Base-by-base conservation (phyloP, 2,888 invertebrate species). In the Pyralis farinalis region DNA sequence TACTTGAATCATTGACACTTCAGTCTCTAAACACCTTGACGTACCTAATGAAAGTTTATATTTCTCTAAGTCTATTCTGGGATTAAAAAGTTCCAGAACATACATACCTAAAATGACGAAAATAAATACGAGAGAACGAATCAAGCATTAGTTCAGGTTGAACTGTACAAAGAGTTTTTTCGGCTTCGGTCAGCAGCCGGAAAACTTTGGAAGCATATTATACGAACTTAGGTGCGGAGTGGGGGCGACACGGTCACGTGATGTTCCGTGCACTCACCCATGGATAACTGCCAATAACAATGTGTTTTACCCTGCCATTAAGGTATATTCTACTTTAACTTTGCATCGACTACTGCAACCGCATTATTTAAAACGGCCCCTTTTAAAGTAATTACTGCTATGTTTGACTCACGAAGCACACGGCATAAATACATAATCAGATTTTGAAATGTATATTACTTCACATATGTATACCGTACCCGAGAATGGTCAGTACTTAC, bases 251-350 rank as follows among this genome's bases (percentile, higher is more conserved):
- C 55, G 53, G 76, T 77, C 79, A 79, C 77, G 76, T 75, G 67
- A 79, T 63, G 62, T 78, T 57, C 66, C 77, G 78, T 80, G 80
- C 67, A 55, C 61, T 66, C 55, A 53, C 57, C 47, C 59, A 62
- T 64, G 74, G 77, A 76, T 73, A 76, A 73, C 71, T 72, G 72
- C 72, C 73, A 73, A 75, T 76, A 75, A 70, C 68, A 56, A 61
- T 67, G 55, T 69, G 67, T 66, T 71, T 49, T 56, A 74, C 69
- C 70, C 72, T 61, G 47, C 63, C 58, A 75, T 79, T 75, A 77
- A 51, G 52, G 53, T 49, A 49, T 48, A 46, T 54, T 58, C 57
- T 58, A 58, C 59, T 55, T 53, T 45, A 48, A 54, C 58, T 57
- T 55, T 58, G 59, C 66, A 55, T 59, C 66, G 53, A 62, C 47